A percentile compares a stretch with the other conserved stretches of the same genome.
Evolutionary conservation across 2,113 vertebrate species (phyloP).

Genomic region (Phainopepla nitens): DNA sequence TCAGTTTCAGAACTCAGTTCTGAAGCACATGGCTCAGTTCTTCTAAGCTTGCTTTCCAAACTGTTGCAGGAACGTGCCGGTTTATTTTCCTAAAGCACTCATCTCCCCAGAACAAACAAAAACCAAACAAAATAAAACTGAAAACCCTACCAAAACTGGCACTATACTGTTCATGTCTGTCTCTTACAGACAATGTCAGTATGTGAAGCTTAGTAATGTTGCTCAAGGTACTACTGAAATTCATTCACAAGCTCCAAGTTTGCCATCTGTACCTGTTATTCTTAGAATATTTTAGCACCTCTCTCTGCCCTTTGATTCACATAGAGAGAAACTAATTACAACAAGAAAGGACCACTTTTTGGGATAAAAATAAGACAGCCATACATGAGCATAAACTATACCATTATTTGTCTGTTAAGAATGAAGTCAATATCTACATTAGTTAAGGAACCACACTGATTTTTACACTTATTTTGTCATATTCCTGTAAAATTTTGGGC

Average conservation of each 20-base stretch:
- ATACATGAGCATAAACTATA: neutral
- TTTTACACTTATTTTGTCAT: neutral
- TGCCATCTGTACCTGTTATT: neutral
- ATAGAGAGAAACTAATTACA: neutral
- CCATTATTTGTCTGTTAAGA: neutral
- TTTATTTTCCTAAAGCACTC: neutral
- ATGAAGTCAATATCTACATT: neutral
- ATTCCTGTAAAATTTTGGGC: neutral
- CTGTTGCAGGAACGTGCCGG: accelerated
- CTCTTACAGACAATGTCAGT: neutral
- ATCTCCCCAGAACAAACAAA: neutral
- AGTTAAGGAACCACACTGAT: neutral
- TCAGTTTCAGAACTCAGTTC: neutral
- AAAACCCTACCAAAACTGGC: neutral
- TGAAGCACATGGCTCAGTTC: neutral
- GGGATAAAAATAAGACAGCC: neutral
- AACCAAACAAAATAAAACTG: neutral
- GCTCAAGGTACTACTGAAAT: neutral
- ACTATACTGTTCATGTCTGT: neutral
- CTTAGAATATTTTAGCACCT: neutral
- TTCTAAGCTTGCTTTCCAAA: neutral
- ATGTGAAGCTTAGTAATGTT: neutral
- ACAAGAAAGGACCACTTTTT: neutral
- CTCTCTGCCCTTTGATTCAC: neutral
- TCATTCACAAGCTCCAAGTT: neutral